Base-by-base conservation (phyloP, 2,113 vertebrate genomes). In the Perca flavescens region DNA sequence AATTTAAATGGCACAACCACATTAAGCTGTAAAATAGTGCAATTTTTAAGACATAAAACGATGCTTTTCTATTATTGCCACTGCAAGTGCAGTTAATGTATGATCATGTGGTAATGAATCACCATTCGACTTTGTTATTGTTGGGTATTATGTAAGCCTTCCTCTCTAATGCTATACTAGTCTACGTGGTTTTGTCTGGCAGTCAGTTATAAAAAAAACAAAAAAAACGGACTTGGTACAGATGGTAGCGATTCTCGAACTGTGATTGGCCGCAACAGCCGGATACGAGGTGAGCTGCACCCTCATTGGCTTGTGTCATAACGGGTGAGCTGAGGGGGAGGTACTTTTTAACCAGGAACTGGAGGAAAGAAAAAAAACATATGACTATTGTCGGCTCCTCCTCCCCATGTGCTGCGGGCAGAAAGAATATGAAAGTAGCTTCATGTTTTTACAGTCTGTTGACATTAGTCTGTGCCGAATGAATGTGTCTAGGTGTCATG, bases 321-420 rank as follows among this genome's bases (percentile, higher is more conserved):
- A 98, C 98, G 96, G 98, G 97, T 98, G 97, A 99, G 97, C 90
- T 56, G 85, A 88, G 54, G 70, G 79, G 82, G 92, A 2, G 83
- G 79, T n/a, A 0, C 54, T 40, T 66, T 66, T 17, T 43, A 16
- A 50, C 15, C 40, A 73, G 93, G 94, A 97, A 97, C 96, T 96
- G 46, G n/a, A 40, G 28, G 5, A 2, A 10, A 60, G 31, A n/a
- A 61, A 77, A 74, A 85, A 46, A 53, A 71, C n/a, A 49, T 28
- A 28, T 16, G 40, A 43, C 40, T 43, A 21, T 17, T 2, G 13
- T 21, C 19, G 40, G 40, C 80, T 71, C 82, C 83, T 74, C 88
- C 82, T 57, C 60, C 60, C 67, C 73, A 80, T 78, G 64, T 90
- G 84, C 82, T 80, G 58, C 63, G 34, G 58, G 66, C 43, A 71